A percentile compares a stretch with the other conserved stretches of the same genome.
Evolutionary conservation across 2,113 vertebrate genomes (phyloP).

Genomic region (Drymodes brunneopygia): DNA sequence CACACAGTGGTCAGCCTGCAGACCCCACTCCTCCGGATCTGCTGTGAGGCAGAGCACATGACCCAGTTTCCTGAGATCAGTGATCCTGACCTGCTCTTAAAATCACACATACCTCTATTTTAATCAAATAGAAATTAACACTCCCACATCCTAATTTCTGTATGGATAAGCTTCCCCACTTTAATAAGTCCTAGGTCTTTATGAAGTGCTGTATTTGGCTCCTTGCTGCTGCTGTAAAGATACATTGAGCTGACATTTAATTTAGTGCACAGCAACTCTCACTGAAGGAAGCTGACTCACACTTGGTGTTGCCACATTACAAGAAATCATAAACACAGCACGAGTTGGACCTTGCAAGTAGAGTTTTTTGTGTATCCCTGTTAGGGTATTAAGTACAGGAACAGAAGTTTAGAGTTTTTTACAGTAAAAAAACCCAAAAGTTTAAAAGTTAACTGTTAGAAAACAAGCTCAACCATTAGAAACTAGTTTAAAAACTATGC

Average conservation of each 20-base stretch:
- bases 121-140: conserved; percentile 23
- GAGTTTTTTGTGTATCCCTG: neutral
- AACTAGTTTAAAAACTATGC: neutral
- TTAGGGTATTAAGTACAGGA: neutral
- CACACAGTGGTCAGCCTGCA: neutral
- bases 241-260: neutral
- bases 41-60: neutral
- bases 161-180: neutral
- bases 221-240: neutral
- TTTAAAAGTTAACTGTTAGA: neutral
- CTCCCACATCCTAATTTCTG: neutral
- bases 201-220: conserved; percentile 25
- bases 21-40: neutral
- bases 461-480: neutral
- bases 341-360: neutral
- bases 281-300: neutral
- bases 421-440: neutral
- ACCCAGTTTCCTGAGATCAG: neutral
- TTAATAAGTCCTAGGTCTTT: neutral
- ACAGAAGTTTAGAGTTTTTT: neutral
- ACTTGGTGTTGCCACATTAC: neutral
- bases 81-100: neutral
- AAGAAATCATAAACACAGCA: neutral
- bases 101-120: neutral
- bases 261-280: neutral